phyloP scores from a whole-genome alignment of 2,888 invertebrate genomes.

The Hedya salicella region DNA sequence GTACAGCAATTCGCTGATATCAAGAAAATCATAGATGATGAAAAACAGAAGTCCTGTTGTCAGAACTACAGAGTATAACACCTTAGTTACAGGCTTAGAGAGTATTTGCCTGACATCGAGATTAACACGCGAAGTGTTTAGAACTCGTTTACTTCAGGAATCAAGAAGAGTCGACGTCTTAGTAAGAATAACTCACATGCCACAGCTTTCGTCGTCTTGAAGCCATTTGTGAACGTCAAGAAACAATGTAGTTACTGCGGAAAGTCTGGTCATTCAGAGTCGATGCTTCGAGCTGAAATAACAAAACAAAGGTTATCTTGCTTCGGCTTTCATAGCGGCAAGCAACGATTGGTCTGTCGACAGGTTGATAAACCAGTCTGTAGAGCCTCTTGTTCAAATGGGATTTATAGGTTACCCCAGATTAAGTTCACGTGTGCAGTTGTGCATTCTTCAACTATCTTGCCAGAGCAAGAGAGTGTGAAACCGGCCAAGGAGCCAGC shows the following conservation, averaged over 20 bases:
- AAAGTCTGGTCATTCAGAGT: background rate
- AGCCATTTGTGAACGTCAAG: no score
- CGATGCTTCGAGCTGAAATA: slow-evolving; percentile 10
- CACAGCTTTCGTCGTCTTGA: background rate
- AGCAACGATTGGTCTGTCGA: background rate
- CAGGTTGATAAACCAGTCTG: slow-evolving; percentile 6
- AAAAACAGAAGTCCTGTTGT: slow-evolving; percentile 5
- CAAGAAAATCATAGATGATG: slow-evolving; percentile 5
- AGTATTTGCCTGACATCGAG: slow-evolving; percentile 4
- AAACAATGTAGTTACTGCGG: slow-evolving; percentile 1
- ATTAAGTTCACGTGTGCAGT: background rate
- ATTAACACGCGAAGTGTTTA: background rate
- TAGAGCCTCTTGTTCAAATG: background rate
- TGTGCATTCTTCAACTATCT: slow-evolving; percentile 14
- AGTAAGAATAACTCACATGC: background rate
- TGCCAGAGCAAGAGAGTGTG: slow-evolving; percentile 10
- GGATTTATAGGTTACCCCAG: slow-evolving; percentile 1
- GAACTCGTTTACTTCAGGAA: slow-evolving; percentile 14
- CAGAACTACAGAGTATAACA: slow-evolving; percentile 1
- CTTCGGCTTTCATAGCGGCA: background rate
- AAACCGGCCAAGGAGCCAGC: slow-evolving; percentile 5
- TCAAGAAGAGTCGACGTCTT: background rate
- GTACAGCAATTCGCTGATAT: slow-evolving; percentile 8
- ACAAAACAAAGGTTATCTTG: background rate
- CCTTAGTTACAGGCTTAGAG: background rate